phyloP scores from a whole-genome alignment of 2,888 invertebrate species.

The Apamea monoglypha region DNA sequence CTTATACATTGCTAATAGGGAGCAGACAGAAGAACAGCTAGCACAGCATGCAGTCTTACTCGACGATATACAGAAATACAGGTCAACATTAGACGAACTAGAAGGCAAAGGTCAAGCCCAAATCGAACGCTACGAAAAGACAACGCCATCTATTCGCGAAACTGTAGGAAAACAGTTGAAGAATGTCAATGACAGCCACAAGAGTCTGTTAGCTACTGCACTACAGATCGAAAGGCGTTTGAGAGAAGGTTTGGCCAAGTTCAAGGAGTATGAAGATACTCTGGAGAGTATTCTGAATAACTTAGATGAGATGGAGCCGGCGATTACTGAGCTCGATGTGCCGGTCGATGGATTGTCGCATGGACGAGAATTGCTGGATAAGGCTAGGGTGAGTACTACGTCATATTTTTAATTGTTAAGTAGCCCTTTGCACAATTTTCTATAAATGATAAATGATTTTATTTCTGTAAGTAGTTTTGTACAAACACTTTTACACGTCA shows the following conservation, averaged over 20 bases:
- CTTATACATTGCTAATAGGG: constrained; percentile 96
- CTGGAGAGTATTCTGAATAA: constrained; percentile 96
- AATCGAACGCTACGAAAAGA: constrained; percentile 94
- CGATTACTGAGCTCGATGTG: constrained; percentile 94
- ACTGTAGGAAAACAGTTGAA: constrained; percentile 96
- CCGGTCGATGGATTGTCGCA: constrained; percentile 94
- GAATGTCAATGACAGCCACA: constrained; percentile 98
- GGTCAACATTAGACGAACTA: constrained; percentile 94
- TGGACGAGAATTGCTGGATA: constrained; percentile 93
- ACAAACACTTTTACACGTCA: too few relatives aligned
- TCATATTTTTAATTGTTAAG: neutral
- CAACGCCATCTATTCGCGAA: constrained; percentile 93
- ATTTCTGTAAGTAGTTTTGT: too few relatives aligned
- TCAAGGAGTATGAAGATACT: constrained; percentile 98
- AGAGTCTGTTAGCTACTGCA: constrained; percentile 96
- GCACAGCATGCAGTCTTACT: constrained; percentile 95
- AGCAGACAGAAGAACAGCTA: constrained; percentile 97
- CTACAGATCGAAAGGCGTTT: constrained; percentile 97
- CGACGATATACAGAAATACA: constrained; percentile 95
- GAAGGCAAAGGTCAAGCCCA: constrained; percentile 96
- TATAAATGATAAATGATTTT: too few relatives aligned
- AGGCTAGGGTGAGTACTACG: constrained; percentile 92
- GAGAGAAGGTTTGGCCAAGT: constrained; percentile 96
- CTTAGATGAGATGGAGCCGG: constrained; percentile 94
- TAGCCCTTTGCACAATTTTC: too few relatives aligned